Conservation (phyloP, 2,113 vertebrate genomes). For the Marmota flaviventris region DNA sequence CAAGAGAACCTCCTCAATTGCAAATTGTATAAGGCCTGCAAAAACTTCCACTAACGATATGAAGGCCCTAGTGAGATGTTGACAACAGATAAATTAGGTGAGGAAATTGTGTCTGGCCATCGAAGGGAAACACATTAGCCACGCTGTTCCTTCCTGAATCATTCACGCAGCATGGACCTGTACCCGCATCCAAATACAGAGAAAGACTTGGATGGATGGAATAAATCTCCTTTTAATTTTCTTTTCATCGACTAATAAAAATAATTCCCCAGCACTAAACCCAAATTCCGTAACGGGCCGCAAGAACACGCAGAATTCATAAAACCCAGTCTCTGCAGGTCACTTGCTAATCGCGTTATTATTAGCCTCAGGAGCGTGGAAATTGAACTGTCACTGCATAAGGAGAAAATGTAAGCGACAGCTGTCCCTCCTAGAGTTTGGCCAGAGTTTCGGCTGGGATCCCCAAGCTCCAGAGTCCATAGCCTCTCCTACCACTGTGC, state of each 20-base stretch:
- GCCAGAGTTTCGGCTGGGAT: conserved; percentile 59
- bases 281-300: conserved; percentile 78
- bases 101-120: background rate
- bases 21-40: background rate
- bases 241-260: conserved; percentile 85
- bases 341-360: conserved; percentile 84
- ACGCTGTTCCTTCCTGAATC: background rate
- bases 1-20: background rate
- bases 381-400: conserved; percentile 84
- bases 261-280: conserved; percentile 84
- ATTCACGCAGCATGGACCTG: conserved; percentile 38
- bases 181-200: conserved; percentile 37
- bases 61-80: background rate
- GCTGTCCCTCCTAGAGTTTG: conserved; percentile 76
- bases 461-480: conserved; percentile 19
- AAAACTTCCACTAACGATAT: background rate
- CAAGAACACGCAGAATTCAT: conserved; percentile 83
- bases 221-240: conserved; percentile 86
- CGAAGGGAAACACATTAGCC: background rate
- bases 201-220: conserved; percentile 23
- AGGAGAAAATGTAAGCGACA: conserved; percentile 83
- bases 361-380: conserved; percentile 82
- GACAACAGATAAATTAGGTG: conserved; percentile 32
- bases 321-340: conserved; percentile 77
- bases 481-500: background rate